These are phyloP conservation scores for Threskiornis aethiopicus DNA, from an alignment of 2,797 vertebrate species.

Conservation along the genomic window DNA sequence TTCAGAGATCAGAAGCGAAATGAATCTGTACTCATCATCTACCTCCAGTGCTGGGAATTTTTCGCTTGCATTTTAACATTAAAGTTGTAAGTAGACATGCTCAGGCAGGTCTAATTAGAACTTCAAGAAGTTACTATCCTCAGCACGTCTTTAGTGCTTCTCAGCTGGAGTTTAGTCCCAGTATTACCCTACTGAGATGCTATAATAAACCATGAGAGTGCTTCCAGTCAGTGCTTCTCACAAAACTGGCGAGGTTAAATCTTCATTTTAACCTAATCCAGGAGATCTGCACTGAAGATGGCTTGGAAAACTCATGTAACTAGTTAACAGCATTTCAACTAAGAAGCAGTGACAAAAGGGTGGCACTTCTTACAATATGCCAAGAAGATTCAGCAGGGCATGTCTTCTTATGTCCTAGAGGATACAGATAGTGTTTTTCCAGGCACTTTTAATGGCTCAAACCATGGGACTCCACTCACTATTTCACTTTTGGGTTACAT, in stretches of 20 bases:
- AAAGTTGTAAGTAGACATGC: conserved; percentile 7
- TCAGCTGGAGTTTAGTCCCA: neutral
- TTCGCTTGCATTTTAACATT: neutral
- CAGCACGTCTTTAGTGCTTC: neutral
- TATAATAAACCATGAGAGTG: neutral
- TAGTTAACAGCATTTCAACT: conserved; percentile 9
- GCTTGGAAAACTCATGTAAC: neutral
- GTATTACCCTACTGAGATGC: neutral
- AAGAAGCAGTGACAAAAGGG: neutral
- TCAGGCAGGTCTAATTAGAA: conserved; percentile 45
- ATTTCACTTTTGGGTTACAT: neutral
- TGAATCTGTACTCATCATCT: neutral
- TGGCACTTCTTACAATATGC: neutral
- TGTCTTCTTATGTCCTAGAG: neutral
- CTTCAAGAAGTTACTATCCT: neutral
- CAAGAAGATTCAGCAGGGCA: neutral
- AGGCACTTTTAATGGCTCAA: neutral
- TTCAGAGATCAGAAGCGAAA: neutral
- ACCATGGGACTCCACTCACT: neutral
- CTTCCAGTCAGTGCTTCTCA: neutral
- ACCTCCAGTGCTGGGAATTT: neutral
- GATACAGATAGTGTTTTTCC: neutral
- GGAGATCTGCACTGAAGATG: neutral
- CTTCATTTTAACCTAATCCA: neutral
- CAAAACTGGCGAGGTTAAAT: neutral